Evolutionary conservation across 2,113 vertebrate genomes (phyloP), one percentile per base, ranked within the genome.

Genomic region (Spea bombifrons): DNA sequence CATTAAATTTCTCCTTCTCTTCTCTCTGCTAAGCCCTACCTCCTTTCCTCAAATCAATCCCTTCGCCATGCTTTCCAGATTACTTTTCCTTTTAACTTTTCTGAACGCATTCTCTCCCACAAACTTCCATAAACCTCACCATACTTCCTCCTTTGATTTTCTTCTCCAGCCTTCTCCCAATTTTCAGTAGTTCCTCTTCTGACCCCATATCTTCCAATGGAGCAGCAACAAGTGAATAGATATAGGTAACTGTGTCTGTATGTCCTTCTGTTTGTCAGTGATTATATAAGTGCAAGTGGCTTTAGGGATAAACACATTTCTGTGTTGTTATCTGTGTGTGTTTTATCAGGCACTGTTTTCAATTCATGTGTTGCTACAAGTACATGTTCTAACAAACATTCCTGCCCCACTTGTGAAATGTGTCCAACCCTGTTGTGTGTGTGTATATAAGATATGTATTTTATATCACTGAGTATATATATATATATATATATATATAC

Each of bases 131-230:
- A 15, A n/a, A 49, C 16, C 78, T 68, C n/a, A 73, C 81, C 70
- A 7, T 71, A 43, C 45, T 73, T 9, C 55, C 75, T 63, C 71
- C 81, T 15, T 13, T 76, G 64, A 82, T 46, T 55, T 48, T 48
- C 78, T 53, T 80, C 65, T 80, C 78, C 78, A 80, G 71, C 65
- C 63, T 73, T 45, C 78, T 74, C 16, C 78, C 71, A 45, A 80
- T 68, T 47, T 59, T 80, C 13, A 74, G 64, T 50, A 80, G 55
- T 61, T 80, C 78, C 53, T 80, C 78, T 80, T 80, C 78, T 16
- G 64, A 45, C 46, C 71, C 65, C 78, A 80, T 80, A 66, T 68
- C 63, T 13, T 80, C 47, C 44, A 45, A 46, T 68, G 55, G 57
- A 61, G 5, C 45, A 46, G 63, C 16, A 57, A 7, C n/a, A 66